Base-by-base conservation (phyloP, 2,113 vertebrate genomes). In the Neolamprologus longior region DNA sequence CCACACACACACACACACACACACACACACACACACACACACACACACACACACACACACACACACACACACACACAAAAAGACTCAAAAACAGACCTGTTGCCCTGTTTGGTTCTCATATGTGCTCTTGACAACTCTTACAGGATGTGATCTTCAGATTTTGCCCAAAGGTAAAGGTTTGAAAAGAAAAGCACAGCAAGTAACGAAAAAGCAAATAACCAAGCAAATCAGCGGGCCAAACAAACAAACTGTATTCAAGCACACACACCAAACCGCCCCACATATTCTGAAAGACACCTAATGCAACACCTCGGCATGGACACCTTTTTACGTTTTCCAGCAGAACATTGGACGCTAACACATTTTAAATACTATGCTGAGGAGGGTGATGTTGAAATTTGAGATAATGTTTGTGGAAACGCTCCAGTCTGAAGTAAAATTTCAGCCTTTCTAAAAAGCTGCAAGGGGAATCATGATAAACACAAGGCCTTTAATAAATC, bases 121-220 rank as follows among this genome's bases (percentile, higher is more conserved):
- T 92, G 89, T 93, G 85, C 85, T 83, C 89, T 87, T 83, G 88
- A 89, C 85, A 89, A 88, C 61, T 89, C 78, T 86, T 87, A 71
- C 82, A 92, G 87, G 88, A 89, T 92, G 84, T 82, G 87, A 88
- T 92, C 66, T 91, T 90, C 76, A 84, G 81, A 84, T 91, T 87
- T 86, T 71, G 92, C 94, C 91, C 90, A 21, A 17, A 91, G 92
- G 89, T 86, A 81, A 85, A 81, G 76, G 91, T 87, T 91, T 89
- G 45, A 93, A 92, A 93, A 85, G 66, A 71, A 82, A 58, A 50
- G 26, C 71, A 71, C 63, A 85, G 47, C 78, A 82, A 68, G 73
- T 5, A 61, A 63, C n/a, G 2, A 66, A 73, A 81, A 54, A 37
- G 80, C 83, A 84, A 88, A 90, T 81, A 73, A 63, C n/a, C 79